Conservation (phyloP, 35 echinoderm and acorn worm species). For the Ptychodera flava region DNA sequence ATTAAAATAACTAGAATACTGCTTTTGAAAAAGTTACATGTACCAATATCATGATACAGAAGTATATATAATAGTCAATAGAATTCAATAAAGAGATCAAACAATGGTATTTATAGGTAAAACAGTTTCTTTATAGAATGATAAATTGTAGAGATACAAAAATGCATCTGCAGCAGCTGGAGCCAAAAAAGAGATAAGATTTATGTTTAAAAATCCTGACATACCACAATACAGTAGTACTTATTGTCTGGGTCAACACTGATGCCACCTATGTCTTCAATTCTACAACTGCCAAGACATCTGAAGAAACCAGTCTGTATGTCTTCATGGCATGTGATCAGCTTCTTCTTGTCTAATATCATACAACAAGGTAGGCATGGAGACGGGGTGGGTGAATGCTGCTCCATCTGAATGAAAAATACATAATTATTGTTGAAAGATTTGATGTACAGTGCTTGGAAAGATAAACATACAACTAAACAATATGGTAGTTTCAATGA, state of each 20-base stretch:
- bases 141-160: too few species aligned
- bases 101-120: too few species aligned
- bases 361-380: conserved; percentile 61
- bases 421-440: neutral
- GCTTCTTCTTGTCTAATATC: conserved; percentile 24
- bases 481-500: neutral
- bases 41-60: too few species aligned
- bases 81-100: too few species aligned
- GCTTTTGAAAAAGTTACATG: too few species aligned
- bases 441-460: neutral
- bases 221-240: conserved; percentile 29
- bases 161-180: too few species aligned
- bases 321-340: conserved; percentile 63
- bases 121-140: too few species aligned
- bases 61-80: too few species aligned
- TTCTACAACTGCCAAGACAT: conserved; percentile 21
- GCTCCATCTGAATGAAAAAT: conserved; percentile 15
- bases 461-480: conserved; percentile 9
- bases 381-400: neutral
- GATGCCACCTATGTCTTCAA: conserved; percentile 24
- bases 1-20: too few species aligned
- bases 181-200: too few species aligned
- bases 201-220: too few species aligned
- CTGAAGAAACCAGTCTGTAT: conserved; percentile 65
- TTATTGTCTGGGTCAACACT: neutral